Evolutionary conservation across 2,797 vertebrate species (phyloP).

Genomic region (Meda fulgida): DNA sequence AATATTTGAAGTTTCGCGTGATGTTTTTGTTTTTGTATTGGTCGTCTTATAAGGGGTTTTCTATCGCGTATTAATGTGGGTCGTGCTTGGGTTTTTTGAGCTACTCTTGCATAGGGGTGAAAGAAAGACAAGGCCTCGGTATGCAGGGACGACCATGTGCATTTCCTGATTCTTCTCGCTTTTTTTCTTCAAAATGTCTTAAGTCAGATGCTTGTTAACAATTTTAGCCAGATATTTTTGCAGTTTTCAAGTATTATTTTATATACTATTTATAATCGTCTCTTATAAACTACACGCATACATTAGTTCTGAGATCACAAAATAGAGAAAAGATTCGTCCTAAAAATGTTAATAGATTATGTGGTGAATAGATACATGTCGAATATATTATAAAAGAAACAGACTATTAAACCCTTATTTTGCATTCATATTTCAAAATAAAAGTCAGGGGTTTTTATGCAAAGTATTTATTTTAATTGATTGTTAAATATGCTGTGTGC

Average conservation of each 20-base stretch:
- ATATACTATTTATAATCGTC: neutral
- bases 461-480: neutral
- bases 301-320: neutral
- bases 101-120: neutral
- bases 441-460: too few relatives aligned
- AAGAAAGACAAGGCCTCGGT: slow-evolving; percentile 30
- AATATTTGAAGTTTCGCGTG: neutral
- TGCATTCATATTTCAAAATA: neutral
- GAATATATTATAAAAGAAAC: neutral
- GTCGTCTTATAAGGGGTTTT: neutral
- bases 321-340: neutral
- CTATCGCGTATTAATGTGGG: neutral
- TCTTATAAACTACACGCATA: too few relatives aligned
- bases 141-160: slow-evolving; percentile 1
- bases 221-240: neutral
- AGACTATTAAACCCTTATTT: neutral
- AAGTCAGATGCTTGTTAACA: too few relatives aligned
- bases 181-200: too few relatives aligned
- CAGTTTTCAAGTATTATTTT: neutral
- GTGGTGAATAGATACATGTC: neutral
- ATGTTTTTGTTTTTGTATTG: neutral
- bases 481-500: too few relatives aligned
- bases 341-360: neutral
- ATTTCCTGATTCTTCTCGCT: neutral
- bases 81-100: neutral